These are phyloP conservation scores for Clunio marinus DNA, from an alignment of 2,888 invertebrate genomes.

Conservation along the genomic window DNA sequence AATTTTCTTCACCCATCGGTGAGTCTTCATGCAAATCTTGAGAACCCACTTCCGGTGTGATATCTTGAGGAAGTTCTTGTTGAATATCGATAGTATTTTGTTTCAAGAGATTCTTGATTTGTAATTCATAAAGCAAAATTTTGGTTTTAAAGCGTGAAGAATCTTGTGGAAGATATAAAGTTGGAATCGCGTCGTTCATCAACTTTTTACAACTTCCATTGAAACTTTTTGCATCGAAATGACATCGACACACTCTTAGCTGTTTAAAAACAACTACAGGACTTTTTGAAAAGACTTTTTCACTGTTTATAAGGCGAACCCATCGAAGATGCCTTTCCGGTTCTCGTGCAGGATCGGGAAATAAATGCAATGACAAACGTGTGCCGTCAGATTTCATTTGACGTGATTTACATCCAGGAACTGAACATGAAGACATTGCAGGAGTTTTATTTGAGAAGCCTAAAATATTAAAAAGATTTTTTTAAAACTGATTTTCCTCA, in stretches of 20 bases:
- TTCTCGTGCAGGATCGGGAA: constrained; percentile 18
- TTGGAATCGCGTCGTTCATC: background rate
- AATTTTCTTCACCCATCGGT: background rate
- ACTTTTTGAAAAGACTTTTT: constrained; percentile 9
- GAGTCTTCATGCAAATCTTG: background rate
- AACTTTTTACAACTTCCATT: constrained; percentile 35
- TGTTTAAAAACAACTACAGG: constrained; percentile 19
- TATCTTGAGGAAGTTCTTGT: background rate
- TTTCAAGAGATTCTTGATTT: background rate
- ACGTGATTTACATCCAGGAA: background rate
- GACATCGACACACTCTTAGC: constrained; percentile 23
- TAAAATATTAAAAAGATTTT: no score
- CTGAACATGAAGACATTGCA: constrained; percentile 4
- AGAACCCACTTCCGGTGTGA: background rate
- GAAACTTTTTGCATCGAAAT: constrained; percentile 15
- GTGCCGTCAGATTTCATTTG: constrained; percentile 1
- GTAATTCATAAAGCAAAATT: background rate
- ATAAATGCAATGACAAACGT: constrained; percentile 15
- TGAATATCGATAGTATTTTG: background rate
- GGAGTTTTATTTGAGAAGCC: no score
- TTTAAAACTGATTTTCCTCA: no score
- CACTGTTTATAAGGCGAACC: background rate
- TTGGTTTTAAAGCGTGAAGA: background rate
- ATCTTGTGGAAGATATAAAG: background rate
- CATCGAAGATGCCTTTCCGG: constrained; percentile 24